Evolutionary conservation across 2,113 vertebrate genomes (phyloP).

Genomic region (Oreochromis niloticus): DNA sequence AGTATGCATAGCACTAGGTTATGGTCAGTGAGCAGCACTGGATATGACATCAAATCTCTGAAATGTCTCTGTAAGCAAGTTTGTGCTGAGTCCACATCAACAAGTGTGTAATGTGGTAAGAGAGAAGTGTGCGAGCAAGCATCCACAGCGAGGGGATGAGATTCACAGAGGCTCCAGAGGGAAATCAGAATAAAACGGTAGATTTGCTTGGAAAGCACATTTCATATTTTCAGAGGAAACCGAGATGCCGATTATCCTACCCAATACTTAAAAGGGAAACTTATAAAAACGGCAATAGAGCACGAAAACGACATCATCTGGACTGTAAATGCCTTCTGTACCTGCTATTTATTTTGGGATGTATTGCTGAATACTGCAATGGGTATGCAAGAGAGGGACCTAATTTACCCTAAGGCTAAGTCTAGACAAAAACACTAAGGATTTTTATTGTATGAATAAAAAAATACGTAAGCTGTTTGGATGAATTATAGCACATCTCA

Average conservation of each 20-base stretch:
- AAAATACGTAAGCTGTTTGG: background rate
- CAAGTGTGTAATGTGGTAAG: conserved; percentile 55
- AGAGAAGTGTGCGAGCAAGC: conserved; percentile 34
- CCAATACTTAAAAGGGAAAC: background rate
- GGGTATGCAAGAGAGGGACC: background rate
- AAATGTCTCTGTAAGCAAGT: conserved; percentile 52
- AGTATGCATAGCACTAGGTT: conserved; percentile 10
- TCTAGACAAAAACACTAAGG: background rate
- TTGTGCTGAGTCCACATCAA: conserved; percentile 58
- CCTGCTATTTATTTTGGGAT: background rate
- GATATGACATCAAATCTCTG: conserved; percentile 58
- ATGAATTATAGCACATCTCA: background rate
- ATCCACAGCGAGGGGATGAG: conserved; percentile 31
- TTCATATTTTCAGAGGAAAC: conserved; percentile 23
- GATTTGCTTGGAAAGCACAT: conserved; percentile 36
- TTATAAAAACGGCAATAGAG: conserved; percentile 14
- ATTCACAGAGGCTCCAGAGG: conserved; percentile 40
- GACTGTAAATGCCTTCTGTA: background rate
- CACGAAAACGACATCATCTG: conserved; percentile 2
- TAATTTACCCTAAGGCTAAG: background rate
- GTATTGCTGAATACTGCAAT: background rate
- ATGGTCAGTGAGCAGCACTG: conserved; percentile 14
- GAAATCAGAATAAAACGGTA: conserved; percentile 43
- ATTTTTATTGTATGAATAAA: background rate
- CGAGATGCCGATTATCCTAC: background rate